These are phyloP conservation scores for Prietella phreatophila DNA, from an alignment of 2,113 vertebrate genomes.

Conservation along the genomic window DNA sequence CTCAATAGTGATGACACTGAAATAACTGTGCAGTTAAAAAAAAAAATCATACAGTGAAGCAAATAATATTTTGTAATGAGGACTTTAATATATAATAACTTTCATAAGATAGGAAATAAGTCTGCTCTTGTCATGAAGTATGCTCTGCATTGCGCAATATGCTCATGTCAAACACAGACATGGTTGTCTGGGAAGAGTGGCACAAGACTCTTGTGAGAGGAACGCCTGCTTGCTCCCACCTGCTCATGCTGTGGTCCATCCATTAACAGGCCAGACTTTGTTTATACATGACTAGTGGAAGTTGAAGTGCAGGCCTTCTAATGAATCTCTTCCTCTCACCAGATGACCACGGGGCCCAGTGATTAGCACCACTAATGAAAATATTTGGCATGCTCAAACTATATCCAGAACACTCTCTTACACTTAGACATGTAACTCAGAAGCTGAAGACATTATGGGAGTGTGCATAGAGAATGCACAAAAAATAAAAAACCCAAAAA, in stretches of 20 bases:
- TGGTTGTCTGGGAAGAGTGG: not conserved
- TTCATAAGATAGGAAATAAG: not conserved
- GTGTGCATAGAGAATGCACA: not conserved
- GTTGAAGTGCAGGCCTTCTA: constrained; percentile 40
- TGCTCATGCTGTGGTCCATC: constrained; percentile 37
- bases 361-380: constrained; percentile 57
- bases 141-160: not conserved
- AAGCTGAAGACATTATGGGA: not conserved
- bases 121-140: not conserved
- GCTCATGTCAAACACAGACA: not conserved
- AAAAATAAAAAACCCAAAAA: not conserved
- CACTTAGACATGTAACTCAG: not conserved
- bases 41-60: not conserved
- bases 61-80: not conserved
- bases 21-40: not conserved
- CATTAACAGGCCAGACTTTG: constrained; percentile 34
- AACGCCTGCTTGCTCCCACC: constrained; percentile 19
- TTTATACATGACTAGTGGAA: constrained; percentile 43
- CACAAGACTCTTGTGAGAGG: not conserved
- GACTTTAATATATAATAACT: not conserved
- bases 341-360: constrained; percentile 43
- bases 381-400: constrained; percentile 54
- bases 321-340: constrained; percentile 56
- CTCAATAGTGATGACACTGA: constrained; percentile 1
- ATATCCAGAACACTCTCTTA: constrained; percentile 43